Evolutionary conservation across 1,140 invertebrate genomes (phyloP).

Genomic region (Drosophila nebulosa): DNA sequence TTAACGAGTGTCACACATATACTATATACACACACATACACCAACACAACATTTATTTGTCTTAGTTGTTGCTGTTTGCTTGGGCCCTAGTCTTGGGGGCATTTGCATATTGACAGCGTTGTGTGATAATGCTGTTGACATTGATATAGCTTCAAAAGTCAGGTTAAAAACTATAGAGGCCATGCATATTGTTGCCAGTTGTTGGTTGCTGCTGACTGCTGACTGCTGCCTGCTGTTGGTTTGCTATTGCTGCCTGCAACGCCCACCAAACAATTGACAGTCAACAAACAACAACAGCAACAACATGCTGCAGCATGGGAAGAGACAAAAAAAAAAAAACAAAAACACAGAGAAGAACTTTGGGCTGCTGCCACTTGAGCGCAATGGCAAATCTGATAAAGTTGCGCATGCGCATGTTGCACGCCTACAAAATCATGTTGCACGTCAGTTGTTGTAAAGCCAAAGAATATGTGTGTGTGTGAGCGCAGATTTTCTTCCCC

Average conservation of each 20-base stretch:
- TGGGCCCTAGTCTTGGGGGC: constrained; percentile 33
- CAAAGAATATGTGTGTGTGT: constrained; percentile 54
- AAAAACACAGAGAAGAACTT: constrained; percentile 37
- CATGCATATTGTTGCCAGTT: constrained; percentile 34
- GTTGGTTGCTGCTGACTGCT: constrained; percentile 27
- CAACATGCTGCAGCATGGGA: constrained; percentile 30
- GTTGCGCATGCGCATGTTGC: constrained; percentile 80
- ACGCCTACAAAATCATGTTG: constrained; percentile 81
- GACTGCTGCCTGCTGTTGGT: constrained; percentile 16
- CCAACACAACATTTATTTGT: constrained; percentile 71
- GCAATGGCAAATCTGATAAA: constrained; percentile 65
- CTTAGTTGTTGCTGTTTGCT: constrained; percentile 28
- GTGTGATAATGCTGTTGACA: constrained; percentile 78
- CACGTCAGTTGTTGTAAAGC: constrained; percentile 72
- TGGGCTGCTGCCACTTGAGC: constrained; percentile 26
- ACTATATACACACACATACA: constrained; percentile 34
- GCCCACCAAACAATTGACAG: constrained; percentile 78
- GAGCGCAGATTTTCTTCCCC: not conserved
- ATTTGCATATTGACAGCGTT: constrained; percentile 75
- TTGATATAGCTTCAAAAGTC: constrained; percentile 70
- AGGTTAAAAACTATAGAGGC: constrained; percentile 36
- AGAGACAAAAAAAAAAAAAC: constrained; percentile 28
- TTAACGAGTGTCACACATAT: constrained; percentile 75
- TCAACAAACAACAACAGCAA: constrained; percentile 57
- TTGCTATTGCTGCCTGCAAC: constrained; percentile 48